Percentiles rank a stretch among this genome's conserved stretches.
These are phyloP conservation scores for Doryteuthis pealeii DNA, from an alignment of 1,140 invertebrate species.

Conservation along the genomic window DNA sequence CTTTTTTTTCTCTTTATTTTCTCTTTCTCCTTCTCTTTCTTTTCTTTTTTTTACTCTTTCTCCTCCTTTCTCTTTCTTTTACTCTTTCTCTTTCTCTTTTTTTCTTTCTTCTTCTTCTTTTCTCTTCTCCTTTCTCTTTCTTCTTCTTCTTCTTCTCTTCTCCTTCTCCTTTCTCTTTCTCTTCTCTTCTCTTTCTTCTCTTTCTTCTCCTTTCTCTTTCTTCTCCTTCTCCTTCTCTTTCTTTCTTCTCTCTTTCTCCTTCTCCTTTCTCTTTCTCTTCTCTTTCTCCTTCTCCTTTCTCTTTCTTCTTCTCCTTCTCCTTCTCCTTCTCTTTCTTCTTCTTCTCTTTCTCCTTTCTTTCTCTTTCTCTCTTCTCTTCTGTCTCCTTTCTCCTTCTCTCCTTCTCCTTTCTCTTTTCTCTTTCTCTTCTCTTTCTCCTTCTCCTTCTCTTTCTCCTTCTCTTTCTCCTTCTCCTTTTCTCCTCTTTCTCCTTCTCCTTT, in stretches of 20 bases:
- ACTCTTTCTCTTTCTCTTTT: not conserved
- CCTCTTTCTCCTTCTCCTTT: not conserved
- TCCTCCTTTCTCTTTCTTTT: constrained; percentile 3
- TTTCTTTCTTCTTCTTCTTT: not conserved
- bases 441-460: constrained; percentile 7
- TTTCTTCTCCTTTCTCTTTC: constrained; percentile 8
- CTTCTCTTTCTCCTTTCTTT: not conserved
- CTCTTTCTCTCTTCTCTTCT: constrained; percentile 24
- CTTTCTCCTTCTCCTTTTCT: not conserved
- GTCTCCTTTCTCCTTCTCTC: constrained; percentile 25
- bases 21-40: constrained; percentile 15
- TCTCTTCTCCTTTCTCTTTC: not conserved
- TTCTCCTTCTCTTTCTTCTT: not conserved
- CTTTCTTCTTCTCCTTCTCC: not conserved
- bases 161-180: constrained; percentile 25
- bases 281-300: not conserved
- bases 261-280: not conserved
- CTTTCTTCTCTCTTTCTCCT: not conserved
- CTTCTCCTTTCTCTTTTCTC: constrained; percentile 19
- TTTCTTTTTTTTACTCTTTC: not conserved
- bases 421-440: not conserved
- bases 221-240: not conserved
- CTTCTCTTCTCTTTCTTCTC: constrained; percentile 19
- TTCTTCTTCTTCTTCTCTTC: constrained; percentile 16
- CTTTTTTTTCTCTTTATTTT: constrained; percentile 13